Conservation (phyloP, 1,140 invertebrate species). For the Archivesica marissinica region DNA sequence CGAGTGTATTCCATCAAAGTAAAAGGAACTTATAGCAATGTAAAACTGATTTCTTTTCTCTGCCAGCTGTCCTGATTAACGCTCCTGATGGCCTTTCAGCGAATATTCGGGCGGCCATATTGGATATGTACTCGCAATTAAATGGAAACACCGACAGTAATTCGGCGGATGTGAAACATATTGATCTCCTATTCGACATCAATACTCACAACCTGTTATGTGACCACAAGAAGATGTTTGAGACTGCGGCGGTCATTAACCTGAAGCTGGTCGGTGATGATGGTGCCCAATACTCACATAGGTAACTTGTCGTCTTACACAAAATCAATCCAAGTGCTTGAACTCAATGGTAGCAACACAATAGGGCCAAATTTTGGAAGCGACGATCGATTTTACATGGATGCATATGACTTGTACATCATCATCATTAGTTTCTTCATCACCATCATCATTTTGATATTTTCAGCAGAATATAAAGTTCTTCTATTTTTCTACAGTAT, state of each 20-base stretch:
- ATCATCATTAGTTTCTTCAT: background rate
- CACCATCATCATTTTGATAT: no score
- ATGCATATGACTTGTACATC: background rate
- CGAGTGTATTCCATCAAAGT: background rate
- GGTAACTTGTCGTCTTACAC: background rate
- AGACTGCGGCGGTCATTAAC: conserved; percentile 61
- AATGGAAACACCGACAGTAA: conserved; percentile 25
- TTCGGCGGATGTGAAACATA: conserved; percentile 53
- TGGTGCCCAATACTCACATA: background rate
- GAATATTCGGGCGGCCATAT: conserved; percentile 12
- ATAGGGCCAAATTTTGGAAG: background rate
- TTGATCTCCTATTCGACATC: conserved; percentile 62
- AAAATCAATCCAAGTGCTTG: background rate
- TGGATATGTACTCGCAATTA: conserved; percentile 21
- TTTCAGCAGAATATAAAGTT: no score
- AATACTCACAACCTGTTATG: conserved; percentile 66
- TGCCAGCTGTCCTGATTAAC: background rate
- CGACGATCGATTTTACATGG: background rate
- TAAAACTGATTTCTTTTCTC: background rate
- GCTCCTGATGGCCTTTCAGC: background rate
- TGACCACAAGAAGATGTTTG: conserved; percentile 69
- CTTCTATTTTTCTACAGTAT: no score
- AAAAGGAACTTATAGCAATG: background rate
- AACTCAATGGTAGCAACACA: background rate
- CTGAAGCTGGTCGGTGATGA: conserved; percentile 35